A percentile compares a stretch with the other conserved stretches of the same genome.
These are phyloP conservation scores for Podarcis lilfordi DNA, from an alignment of 2,797 vertebrate genomes.

Conservation along the genomic window DNA sequence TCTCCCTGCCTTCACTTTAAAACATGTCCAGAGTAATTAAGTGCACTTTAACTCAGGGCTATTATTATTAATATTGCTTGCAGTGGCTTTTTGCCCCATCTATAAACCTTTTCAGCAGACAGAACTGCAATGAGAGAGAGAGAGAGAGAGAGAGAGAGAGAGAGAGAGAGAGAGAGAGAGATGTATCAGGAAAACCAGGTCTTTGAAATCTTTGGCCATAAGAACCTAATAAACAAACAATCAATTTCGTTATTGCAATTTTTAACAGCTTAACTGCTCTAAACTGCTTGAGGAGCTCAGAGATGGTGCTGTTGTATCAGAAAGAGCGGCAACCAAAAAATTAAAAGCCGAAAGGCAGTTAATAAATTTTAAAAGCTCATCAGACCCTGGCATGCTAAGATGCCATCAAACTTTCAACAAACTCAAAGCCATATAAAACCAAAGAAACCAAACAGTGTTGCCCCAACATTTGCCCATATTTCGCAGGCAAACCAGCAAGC, in stretches of 20 bases:
- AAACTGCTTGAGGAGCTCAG: background rate
- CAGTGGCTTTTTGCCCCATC: background rate
- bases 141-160: no score
- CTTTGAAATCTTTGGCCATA: conserved; percentile 24
- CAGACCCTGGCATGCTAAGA: conserved; percentile 12
- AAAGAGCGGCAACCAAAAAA: background rate
- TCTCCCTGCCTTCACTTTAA: conserved; percentile 1
- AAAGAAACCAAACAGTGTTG: conserved; percentile 11
- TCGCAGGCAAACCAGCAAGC: conserved; percentile 39
- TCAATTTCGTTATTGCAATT: background rate
- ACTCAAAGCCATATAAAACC: conserved; percentile 23
- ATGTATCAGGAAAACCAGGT: background rate
- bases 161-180: background rate
- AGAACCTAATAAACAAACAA: background rate
- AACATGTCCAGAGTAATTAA: conserved; percentile 4
- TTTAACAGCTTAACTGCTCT: background rate
- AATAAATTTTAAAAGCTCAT: conserved; percentile 31
- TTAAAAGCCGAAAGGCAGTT: conserved; percentile 16
- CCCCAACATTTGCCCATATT: conserved; percentile 29
- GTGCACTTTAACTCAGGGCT: background rate
- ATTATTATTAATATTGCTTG: conserved; percentile 26
- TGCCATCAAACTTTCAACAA: background rate
- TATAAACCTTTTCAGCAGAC: conserved; percentile 9
- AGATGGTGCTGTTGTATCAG: background rate
- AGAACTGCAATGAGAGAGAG: background rate